A percentile compares a stretch with the other conserved stretches of the same genome.
phyloP scores from a whole-genome alignment of 2,888 invertebrate genomes.

The Paralinhomoeus sp. region DNA sequence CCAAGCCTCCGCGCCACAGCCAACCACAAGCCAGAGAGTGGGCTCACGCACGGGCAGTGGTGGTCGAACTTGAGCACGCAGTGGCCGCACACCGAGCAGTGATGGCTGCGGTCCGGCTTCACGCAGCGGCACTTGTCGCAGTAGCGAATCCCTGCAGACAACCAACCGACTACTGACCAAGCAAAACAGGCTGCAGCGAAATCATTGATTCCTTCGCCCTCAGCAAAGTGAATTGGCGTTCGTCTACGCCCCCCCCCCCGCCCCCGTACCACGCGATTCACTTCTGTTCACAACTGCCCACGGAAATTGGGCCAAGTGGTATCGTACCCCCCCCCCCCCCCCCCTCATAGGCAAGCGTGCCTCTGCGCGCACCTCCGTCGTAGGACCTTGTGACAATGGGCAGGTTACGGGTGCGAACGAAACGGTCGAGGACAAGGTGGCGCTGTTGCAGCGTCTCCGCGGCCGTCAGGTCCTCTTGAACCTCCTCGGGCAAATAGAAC shows the following conservation, averaged over 20 bases:
- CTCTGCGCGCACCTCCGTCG: conserved; percentile 35
- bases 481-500: conserved; percentile 8
- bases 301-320: too few species aligned
- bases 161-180: too few species aligned
- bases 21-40: conserved; percentile 36
- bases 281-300: too few species aligned
- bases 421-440: conserved; percentile 7
- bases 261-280: too few species aligned
- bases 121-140: conserved; percentile 84
- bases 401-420: conserved; percentile 38
- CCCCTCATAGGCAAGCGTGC: neutral
- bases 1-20: too few species aligned
- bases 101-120: conserved; percentile 91
- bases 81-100: conserved; percentile 79
- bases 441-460: conserved; percentile 3
- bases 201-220: too few species aligned
- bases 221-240: too few species aligned
- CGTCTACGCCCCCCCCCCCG: too few species aligned
- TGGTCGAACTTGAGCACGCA: conserved; percentile 23
- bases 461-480: conserved; percentile 5
- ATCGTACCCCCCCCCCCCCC: too few species aligned
- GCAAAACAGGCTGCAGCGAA: too few species aligned
- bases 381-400: conserved; percentile 59
- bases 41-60: neutral
- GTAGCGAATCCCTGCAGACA: conserved; percentile 44